phyloP scores from a whole-genome alignment of 2,888 invertebrate genomes.

The Thera britannica region DNA sequence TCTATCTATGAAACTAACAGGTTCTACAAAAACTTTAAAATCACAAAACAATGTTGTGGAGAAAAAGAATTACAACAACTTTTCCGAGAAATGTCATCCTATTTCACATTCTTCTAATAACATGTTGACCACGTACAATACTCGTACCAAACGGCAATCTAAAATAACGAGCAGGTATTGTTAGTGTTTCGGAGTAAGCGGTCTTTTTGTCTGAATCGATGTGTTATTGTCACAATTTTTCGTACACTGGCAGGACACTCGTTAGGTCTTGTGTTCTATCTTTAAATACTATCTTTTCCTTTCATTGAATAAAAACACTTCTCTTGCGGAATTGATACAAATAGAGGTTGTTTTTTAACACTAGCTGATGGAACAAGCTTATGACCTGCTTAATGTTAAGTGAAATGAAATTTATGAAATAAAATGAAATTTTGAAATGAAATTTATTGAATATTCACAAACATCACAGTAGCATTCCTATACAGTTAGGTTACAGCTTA shows the following conservation, averaged over 20 bases:
- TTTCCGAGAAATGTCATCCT: not conserved
- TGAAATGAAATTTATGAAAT: too few species aligned
- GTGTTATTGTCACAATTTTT: slow-evolving; percentile 3
- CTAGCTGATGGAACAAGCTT: too few species aligned
- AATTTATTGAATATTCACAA: too few species aligned
- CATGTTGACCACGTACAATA: slow-evolving; percentile 6
- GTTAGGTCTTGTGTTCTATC: not conserved
- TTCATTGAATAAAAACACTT: too few species aligned
- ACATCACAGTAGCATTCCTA: too few species aligned
- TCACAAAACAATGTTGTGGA: not conserved
- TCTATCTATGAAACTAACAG: too few species aligned
- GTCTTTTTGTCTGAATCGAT: slow-evolving; percentile 1
- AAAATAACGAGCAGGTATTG: slow-evolving; percentile 8
- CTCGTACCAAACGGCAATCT: slow-evolving; percentile 6
- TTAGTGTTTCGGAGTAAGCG: slow-evolving; percentile 8
- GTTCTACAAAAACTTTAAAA: not conserved
- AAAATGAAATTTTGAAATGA: too few species aligned
- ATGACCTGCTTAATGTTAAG: too few species aligned
- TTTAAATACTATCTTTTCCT: too few species aligned
- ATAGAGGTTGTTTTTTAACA: too few species aligned
- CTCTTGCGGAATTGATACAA: too few species aligned
- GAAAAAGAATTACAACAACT: not conserved
- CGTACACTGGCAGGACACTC: not conserved
- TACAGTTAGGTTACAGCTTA: too few species aligned
- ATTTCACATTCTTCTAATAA: slow-evolving; percentile 6